Evolutionary conservation across 2,888 invertebrate genomes (phyloP).

Genomic region (Timema cristinae): DNA sequence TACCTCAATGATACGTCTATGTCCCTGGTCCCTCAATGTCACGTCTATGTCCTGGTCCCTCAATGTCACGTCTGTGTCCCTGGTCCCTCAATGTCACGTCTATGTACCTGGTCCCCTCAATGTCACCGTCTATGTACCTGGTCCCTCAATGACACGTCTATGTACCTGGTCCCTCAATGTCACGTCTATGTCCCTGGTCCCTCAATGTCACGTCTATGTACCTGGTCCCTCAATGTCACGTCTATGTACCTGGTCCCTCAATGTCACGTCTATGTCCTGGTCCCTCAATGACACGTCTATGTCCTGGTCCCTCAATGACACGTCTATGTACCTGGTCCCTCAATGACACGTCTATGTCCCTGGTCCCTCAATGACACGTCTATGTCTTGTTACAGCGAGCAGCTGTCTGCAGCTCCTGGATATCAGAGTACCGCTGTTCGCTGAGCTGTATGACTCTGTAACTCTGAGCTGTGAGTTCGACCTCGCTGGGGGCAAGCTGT

Average conservation of each 20-base stretch:
- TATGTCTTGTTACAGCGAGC: conserved; percentile 28
- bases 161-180: neutral
- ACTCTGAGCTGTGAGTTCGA: conserved; percentile 35
- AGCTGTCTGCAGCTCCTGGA: conserved; percentile 33
- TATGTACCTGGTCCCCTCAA: neutral
- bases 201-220: neutral
- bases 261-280: neutral
- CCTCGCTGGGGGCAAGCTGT: conserved; percentile 32
- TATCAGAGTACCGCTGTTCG: conserved; percentile 34
- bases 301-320: neutral
- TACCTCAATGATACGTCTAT: no score
- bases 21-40: no score
- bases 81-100: neutral
- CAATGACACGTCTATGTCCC: neutral
- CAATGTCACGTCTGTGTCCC: neutral
- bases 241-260: neutral
- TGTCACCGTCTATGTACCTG: neutral
- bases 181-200: neutral
- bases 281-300: neutral
- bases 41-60: no score
- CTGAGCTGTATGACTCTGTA: conserved; percentile 34
- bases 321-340: neutral
- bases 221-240: neutral
- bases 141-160: neutral
- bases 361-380: neutral